Conservation (phyloP, 2,113 vertebrate genomes). For the Pangasianodon gigas region DNA sequence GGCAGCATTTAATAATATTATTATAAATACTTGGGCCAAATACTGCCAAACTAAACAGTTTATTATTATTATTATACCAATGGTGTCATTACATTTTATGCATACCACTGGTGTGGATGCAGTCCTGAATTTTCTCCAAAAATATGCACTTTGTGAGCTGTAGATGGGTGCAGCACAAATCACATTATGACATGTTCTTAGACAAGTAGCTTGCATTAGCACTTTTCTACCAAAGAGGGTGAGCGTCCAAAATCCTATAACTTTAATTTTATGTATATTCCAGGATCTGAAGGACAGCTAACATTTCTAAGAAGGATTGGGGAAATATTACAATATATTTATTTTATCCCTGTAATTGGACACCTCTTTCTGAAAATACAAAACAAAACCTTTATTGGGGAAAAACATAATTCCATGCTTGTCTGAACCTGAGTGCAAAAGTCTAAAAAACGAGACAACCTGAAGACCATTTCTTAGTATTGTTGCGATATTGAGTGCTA, state of each 20-base stretch:
- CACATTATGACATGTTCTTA: background rate
- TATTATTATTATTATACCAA: background rate
- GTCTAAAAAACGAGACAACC: background rate
- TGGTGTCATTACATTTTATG: background rate
- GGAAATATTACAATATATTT: background rate
- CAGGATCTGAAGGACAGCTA: background rate
- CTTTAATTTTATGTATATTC: background rate
- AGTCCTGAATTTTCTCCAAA: background rate
- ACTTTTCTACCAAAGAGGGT: too few relatives aligned
- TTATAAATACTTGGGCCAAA: background rate
- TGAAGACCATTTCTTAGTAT: background rate
- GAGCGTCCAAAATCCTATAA: background rate
- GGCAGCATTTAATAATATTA: background rate
- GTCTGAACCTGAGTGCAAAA: background rate
- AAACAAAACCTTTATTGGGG: background rate
- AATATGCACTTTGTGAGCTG: background rate
- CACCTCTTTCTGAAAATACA: background rate
- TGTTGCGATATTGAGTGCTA: background rate
- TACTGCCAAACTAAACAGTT: background rate
- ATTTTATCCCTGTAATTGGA: background rate
- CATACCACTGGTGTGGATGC: background rate
- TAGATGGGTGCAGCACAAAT: background rate
- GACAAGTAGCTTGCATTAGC: background rate
- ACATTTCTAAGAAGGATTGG: background rate
- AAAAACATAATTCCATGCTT: background rate